phyloP scores from a whole-genome alignment of 2,888 invertebrate genomes.

The Mythimna lalbum region DNA sequence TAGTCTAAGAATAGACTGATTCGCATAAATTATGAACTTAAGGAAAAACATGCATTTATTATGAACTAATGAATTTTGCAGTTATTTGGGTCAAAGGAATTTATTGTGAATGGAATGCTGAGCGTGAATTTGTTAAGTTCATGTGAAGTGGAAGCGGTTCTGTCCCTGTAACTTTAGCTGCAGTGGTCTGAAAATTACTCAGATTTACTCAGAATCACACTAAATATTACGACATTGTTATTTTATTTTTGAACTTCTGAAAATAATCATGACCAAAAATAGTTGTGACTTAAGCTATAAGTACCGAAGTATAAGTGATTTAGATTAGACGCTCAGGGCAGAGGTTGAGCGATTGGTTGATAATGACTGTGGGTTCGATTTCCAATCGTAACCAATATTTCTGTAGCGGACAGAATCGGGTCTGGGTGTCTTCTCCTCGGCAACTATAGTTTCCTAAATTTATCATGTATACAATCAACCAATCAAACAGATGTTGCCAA shows the following conservation, averaged over 20 bases:
- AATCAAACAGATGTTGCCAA: slow-evolving; percentile 9
- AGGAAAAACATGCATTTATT: slow-evolving; percentile 27
- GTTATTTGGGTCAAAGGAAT: slow-evolving; percentile 3
- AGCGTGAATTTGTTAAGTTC: neutral
- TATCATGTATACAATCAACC: slow-evolving; percentile 11
- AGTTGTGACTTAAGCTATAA: neutral
- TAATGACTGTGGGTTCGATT: too few species aligned
- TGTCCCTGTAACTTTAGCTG: neutral
- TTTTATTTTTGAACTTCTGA: neutral
- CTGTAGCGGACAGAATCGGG: too few species aligned
- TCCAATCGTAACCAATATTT: too few species aligned
- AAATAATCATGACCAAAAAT: neutral
- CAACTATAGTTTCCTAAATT: neutral
- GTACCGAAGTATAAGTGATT: too few species aligned
- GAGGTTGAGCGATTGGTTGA: too few species aligned
- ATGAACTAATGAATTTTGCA: neutral
- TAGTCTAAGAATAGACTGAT: slow-evolving; percentile 14
- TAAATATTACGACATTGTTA: neutral
- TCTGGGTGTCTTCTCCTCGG: too few species aligned
- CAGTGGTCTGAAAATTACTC: slow-evolving; percentile 1
- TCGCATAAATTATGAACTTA: neutral
- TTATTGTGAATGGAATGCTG: slow-evolving; percentile 7
- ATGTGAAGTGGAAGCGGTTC: slow-evolving; percentile 2
- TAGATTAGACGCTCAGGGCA: too few species aligned
- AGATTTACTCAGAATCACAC: neutral